A percentile compares a stretch with the other conserved stretches of the same genome.
Conservation (phyloP, 2,797 vertebrate species). For the Capromys pilorides region DNA sequence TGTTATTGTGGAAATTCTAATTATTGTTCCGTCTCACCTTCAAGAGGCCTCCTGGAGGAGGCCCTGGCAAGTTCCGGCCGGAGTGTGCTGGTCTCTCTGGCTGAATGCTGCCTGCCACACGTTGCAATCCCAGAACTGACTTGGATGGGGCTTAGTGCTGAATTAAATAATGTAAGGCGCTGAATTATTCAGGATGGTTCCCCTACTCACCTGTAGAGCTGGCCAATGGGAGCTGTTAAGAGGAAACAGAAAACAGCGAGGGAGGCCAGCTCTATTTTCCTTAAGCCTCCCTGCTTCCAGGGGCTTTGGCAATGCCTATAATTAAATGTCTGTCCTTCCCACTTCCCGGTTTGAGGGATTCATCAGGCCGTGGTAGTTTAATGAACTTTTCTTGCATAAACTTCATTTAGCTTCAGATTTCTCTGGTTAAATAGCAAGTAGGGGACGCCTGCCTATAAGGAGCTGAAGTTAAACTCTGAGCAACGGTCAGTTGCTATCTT, state of each 20-base stretch:
- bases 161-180: slow-evolving; percentile 75
- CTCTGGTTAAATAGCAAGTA: slow-evolving; percentile 16
- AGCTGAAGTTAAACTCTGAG: neutral
- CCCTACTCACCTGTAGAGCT: slow-evolving; percentile 41
- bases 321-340: neutral
- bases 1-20: slow-evolving; percentile 54
- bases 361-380: neutral
- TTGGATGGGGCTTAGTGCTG: slow-evolving; percentile 66
- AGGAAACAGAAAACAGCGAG: slow-evolving; percentile 33
- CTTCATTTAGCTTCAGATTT: slow-evolving; percentile 47
- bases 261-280: neutral
- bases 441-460: slow-evolving; percentile 9
- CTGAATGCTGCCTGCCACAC: slow-evolving; percentile 74
- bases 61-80: slow-evolving; percentile 60
- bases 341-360: neutral
- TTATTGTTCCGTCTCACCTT: slow-evolving; percentile 40
- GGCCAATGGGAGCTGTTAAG: neutral
- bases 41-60: neutral
- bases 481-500: neutral
- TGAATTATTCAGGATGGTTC: slow-evolving; percentile 71
- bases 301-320: neutral
- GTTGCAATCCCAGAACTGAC: slow-evolving; percentile 55
- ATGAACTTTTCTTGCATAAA: slow-evolving; percentile 23
- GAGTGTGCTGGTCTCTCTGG: slow-evolving; percentile 67
- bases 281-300: neutral